phyloP scores from a whole-genome alignment of 2,888 invertebrate genomes.

The Agelastica alni region DNA sequence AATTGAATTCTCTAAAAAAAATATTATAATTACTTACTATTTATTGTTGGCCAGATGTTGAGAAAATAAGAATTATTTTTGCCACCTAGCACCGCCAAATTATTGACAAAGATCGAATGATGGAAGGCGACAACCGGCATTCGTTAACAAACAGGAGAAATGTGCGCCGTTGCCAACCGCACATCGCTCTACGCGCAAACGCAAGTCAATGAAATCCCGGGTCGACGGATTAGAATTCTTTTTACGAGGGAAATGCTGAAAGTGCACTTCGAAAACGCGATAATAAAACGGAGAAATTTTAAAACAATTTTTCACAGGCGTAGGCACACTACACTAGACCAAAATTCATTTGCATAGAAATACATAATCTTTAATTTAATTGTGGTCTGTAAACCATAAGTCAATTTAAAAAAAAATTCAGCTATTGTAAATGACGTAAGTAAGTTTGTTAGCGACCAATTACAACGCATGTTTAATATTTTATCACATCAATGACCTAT shows the following conservation, averaged over 20 bases:
- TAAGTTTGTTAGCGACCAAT: too few species aligned
- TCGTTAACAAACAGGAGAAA: conserved; percentile 27
- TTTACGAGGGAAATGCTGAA: conserved; percentile 5
- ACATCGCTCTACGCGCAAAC: conserved; percentile 20
- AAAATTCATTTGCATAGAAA: too few species aligned
- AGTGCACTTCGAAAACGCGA: too few species aligned
- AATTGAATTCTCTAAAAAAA: not conserved
- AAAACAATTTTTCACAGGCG: too few species aligned
- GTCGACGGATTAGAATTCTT: conserved; percentile 12
- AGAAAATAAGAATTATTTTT: conserved; percentile 17
- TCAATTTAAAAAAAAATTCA: too few species aligned
- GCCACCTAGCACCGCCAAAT: conserved; percentile 24
- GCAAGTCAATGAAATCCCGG: conserved; percentile 29
- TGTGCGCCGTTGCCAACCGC: conserved; percentile 26
- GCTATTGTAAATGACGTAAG: too few species aligned
- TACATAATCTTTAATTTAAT: too few species aligned
- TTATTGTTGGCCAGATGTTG: conserved; percentile 10
- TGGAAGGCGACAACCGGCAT: conserved; percentile 33
- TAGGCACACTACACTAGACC: too few species aligned
- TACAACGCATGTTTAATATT: too few species aligned
- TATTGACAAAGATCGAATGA: conserved; percentile 33
- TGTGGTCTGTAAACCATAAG: too few species aligned
- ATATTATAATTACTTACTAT: conserved; percentile 27
- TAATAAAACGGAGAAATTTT: too few species aligned
- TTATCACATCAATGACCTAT: too few species aligned